phyloP scores from a whole-genome alignment of 2,888 invertebrate genomes.

The Dusona sp. region DNA sequence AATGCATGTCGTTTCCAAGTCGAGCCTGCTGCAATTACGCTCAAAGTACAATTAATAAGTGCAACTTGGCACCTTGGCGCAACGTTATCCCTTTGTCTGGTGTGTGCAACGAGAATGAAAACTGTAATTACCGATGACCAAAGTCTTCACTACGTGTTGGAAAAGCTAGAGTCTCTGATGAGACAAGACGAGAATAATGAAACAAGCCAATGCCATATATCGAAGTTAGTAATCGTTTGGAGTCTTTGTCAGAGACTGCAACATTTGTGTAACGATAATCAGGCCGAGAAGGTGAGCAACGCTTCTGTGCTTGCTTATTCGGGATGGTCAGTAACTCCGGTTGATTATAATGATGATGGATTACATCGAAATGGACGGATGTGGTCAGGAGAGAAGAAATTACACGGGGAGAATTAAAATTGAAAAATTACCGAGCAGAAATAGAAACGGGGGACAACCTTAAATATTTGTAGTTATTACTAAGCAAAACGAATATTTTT shows the following conservation, averaged over 20 bases:
- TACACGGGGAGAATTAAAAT: too few species aligned
- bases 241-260: conserved; percentile 48
- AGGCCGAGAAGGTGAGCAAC: conserved; percentile 46
- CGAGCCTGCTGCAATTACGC: neutral
- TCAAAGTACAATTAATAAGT: conserved; percentile 24
- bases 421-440: too few species aligned
- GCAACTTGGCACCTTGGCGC: neutral
- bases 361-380: conserved; percentile 28
- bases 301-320: neutral
- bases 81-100: conserved; percentile 3
- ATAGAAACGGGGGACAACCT: too few species aligned
- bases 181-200: conserved; percentile 45
- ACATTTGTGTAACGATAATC: conserved; percentile 42
- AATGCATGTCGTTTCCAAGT: neutral
- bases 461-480: too few species aligned
- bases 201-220: conserved; percentile 19
- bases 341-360: conserved; percentile 20
- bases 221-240: conserved; percentile 33
- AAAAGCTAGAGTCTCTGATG: conserved; percentile 6
- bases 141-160: conserved; percentile 15
- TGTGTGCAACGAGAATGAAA: conserved; percentile 24
- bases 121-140: conserved; percentile 47
- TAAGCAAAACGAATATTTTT: too few species aligned
- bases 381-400: conserved; percentile 3
- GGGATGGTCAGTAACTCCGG: conserved; percentile 32